A percentile compares a stretch with the other conserved stretches of the same genome.
phyloP scores from a whole-genome alignment of 2,797 vertebrate genomes.

The Anomalospiza imberbis region DNA sequence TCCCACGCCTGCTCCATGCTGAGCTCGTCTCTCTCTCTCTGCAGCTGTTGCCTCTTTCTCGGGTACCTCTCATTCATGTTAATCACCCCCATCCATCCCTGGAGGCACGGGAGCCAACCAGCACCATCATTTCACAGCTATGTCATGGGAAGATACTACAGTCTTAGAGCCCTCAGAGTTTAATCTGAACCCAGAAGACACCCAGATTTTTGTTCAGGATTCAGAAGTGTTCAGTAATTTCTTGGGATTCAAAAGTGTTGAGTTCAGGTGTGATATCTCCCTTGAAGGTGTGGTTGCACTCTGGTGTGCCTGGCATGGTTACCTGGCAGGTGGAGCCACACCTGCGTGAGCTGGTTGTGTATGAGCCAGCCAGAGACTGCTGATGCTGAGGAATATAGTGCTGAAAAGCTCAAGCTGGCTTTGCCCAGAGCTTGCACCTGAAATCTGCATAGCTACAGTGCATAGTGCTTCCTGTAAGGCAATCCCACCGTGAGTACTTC shows the following conservation, averaged over 20 bases:
- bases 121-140: neutral
- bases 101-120: neutral
- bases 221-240: neutral
- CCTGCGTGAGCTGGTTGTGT: neutral
- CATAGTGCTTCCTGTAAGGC: neutral
- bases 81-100: neutral
- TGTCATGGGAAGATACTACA: neutral
- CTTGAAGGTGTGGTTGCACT: neutral
- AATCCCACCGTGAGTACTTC: neutral
- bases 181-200: neutral
- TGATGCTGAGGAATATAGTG: neutral
- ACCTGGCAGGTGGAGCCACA: neutral
- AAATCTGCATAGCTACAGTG: neutral
- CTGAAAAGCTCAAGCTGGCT: neutral
- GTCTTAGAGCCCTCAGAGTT: neutral
- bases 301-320: neutral
- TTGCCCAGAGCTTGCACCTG: neutral
- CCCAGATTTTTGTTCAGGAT: neutral
- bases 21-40: neutral
- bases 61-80: neutral
- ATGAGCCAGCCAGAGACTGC: neutral
- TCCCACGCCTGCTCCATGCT: conserved; percentile 7
- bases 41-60: neutral
- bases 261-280: neutral
- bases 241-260: neutral